Evolutionary conservation across 1,140 invertebrate species (phyloP), one percentile per base, ranked within the genome.

Genomic region (Radopholus similis): DNA sequence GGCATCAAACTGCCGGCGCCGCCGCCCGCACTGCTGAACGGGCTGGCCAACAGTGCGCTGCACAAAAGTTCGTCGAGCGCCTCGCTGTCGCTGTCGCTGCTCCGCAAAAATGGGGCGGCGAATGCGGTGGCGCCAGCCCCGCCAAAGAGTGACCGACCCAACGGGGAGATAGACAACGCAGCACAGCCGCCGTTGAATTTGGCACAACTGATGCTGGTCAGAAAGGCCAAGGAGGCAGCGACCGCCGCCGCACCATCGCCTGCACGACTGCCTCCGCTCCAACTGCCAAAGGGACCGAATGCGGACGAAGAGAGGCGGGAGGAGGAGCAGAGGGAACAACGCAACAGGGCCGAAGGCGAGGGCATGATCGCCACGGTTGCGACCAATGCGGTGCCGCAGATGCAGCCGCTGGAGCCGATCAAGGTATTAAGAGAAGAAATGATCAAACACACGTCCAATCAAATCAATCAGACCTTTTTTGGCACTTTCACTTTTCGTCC

Each of bases 1-100:
- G 59, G 59, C 32, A 42, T 62, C 42, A 62, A 62, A 62, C 28
- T 62, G 34, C 38, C 38, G n/a, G 18, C 21, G 11, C 38, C 59
- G 28, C 18, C 59, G 9, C 11, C 40, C 2, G 42, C 40, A 5
- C 49, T 62, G 34, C 59, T 62, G 21, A 62, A 47, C 49, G 59
- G 59, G 18, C 23, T 26, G 23, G 21, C 28, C 28, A 51, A 26
- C 42, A 49, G 40, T 11, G 40, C 40, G 47, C 23, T 54, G 23
- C 47, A 26, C 47, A 51, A 51, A 51, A 51, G 47, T 26, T 21
- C 47, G 1, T 51, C 47, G 47, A 51, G 23, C 47, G 9, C 47
- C n/a, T 51, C 47, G 21, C 2, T 51, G n/a, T n/a, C n/a, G n/a
- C n/a, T n/a, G n/a, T n/a, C n/a, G n/a, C n/a, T n/a, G n/a, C n/a